phyloP scores from a whole-genome alignment of 2,888 invertebrate genomes.

The Andrena marginata region DNA sequence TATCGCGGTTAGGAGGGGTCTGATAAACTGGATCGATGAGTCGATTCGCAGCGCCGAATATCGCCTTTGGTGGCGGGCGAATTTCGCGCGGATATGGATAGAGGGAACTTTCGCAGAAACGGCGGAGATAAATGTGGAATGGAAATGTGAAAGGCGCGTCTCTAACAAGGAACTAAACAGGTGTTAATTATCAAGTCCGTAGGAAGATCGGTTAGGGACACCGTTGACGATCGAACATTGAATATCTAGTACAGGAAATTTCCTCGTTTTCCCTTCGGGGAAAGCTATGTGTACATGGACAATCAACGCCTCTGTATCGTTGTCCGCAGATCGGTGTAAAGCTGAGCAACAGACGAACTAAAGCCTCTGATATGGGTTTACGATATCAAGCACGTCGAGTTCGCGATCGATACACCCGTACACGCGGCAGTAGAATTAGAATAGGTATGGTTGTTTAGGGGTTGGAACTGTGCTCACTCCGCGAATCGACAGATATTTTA shows the following conservation, averaged over 20 bases:
- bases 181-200: too few species aligned
- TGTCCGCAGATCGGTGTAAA: conserved; percentile 14
- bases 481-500: conserved; percentile 38
- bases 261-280: too few species aligned
- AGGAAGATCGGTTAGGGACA: too few species aligned
- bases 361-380: conserved; percentile 64
- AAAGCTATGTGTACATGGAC: not conserved
- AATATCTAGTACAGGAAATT: not conserved
- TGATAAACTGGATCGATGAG: conserved; percentile 76
- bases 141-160: conserved; percentile 6
- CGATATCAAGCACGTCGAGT: conserved; percentile 67
- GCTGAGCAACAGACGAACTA: conserved; percentile 41
- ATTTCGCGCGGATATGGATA: conserved; percentile 56
- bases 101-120: conserved; percentile 57
- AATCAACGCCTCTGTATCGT: conserved; percentile 1
- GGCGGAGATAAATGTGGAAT: conserved; percentile 26
- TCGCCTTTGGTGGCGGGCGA: conserved; percentile 30
- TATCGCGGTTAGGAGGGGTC: conserved; percentile 70
- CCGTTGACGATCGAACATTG: too few species aligned
- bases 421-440: conserved; percentile 66
- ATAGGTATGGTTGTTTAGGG: conserved; percentile 54
- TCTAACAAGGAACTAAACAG: not conserved
- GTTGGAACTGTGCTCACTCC: not conserved
- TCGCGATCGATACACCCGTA: conserved; percentile 71
- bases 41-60: conserved; percentile 61